Base-by-base conservation (phyloP, 2,888 invertebrate genomes). In the Sphaerophoria rueppellii region DNA sequence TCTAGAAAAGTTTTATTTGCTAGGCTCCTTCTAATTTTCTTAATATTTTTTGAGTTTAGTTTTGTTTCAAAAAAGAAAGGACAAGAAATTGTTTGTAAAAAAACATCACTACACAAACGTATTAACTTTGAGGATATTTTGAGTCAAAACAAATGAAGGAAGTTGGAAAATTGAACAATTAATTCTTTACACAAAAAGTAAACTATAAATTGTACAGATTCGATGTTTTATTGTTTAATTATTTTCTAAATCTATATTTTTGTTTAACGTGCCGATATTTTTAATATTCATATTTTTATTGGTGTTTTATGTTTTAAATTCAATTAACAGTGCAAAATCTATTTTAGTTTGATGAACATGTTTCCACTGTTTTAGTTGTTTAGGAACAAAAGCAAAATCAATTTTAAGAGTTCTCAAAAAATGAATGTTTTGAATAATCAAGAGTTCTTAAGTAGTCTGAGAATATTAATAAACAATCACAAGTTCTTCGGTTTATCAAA, bases 101-200 rank as follows among this genome's bases (percentile, higher is more conserved):
- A 43, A 35, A 50, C 35, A 9, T 40, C n/a, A 57, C 75, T 80
- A 74, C 69, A 24, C n/a, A 50, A 50, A 63, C 9, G 46, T 1
- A 24, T 65, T 58, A 9, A 58, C 65, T 50, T 60, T 71, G n/a
- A 32, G 57, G 70, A 65, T 65, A 58, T 32, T 60, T 43, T 14
- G 32, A 65, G 69, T 86, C 76, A 75, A 72, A 58, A 67, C 87
- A 87, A 89, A 87, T 85, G 89, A 87, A 87, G 86, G 87, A 87
- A 87, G 7, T 12, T 40, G 24, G 6, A 43, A 40, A 60, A 80
- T 76, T 88, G 87, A 87, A 86, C 35, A 70, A 81, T 61, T 79
- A 61, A 52, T 80, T 63, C 50, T 63, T 32, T 46, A 43, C 43
- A 46, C 43, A 43, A 70, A 48, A 43, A 12, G 16, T 46, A 43